phyloP scores from a whole-genome alignment of 1,140 invertebrate genomes.

The Drosophila trapezifrons region DNA sequence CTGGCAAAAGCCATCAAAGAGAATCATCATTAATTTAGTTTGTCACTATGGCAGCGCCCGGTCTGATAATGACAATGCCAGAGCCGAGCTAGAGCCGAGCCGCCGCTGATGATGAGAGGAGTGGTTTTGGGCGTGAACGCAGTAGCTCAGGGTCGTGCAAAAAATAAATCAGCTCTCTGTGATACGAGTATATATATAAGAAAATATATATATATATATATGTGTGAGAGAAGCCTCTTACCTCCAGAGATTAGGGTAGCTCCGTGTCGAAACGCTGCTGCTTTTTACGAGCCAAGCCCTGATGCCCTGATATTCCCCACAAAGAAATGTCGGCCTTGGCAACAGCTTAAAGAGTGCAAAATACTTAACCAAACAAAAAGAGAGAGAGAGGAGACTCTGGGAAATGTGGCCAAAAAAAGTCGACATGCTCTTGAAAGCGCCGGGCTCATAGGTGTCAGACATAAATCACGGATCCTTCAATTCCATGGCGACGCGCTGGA shows the following conservation, averaged over 20 bases:
- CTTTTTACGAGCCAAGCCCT: conserved; percentile 2
- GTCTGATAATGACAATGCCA: conserved; percentile 59
- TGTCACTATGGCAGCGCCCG: conserved; percentile 64
- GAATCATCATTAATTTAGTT: conserved; percentile 75
- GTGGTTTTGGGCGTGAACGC: conserved; percentile 61
- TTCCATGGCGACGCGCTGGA: conserved; percentile 51
- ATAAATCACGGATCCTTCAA: conserved; percentile 70
- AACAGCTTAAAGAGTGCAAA: conserved; percentile 42
- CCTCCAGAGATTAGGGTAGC: conserved; percentile 25
- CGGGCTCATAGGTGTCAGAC: conserved; percentile 59
- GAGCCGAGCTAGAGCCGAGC: conserved; percentile 22
- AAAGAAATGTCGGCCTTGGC: conserved; percentile 44
- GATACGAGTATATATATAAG: neutral
- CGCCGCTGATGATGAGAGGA: conserved; percentile 28
- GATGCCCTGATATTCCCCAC: neutral
- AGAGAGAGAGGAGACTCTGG: neutral
- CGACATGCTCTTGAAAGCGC: conserved; percentile 52
- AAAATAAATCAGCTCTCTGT: conserved; percentile 63
- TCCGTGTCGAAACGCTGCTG: conserved; percentile 1
- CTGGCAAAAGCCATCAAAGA: conserved; percentile 57
- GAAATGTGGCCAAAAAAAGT: conserved; percentile 15
- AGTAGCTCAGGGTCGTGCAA: conserved; percentile 31
- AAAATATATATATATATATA: neutral
- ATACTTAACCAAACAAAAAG: conserved; percentile 31
- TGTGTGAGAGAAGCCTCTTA: neutral